Evolutionary conservation across 2,888 invertebrate genomes (phyloP), one percentile per base, ranked within the genome.

Genomic region (Frankliniella intonsa): DNA sequence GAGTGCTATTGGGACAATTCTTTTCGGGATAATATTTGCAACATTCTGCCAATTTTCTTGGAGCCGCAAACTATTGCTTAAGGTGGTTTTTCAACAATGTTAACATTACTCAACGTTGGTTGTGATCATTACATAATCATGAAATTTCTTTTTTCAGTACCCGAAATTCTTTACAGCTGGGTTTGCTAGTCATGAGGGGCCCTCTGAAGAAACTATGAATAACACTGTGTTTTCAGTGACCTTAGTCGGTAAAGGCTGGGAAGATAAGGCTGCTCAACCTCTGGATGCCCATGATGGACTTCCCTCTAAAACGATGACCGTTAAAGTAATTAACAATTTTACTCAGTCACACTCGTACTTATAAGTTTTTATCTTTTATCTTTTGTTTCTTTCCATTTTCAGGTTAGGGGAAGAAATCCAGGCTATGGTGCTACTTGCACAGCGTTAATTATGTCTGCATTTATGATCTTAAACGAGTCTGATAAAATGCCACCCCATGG

Each of bases 381-480:
- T 55, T 50, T 80, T 55, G 51, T 50, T 22, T 80, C 10, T 82
- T 82, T 80, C 83, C 82, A n/a, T 83, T 82, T 85, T n/a, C 83
- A 91, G 91, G 90, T 91, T 19, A 87, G 89, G 25, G 93, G 92
- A 0, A 86, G 84, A 82, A 94, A 96, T 89, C 93, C 94, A 3
- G 97, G 94, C 22, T 98, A 98, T 89, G 94, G 95, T 3, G 91
- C 93, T 12, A 97, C 97, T 0, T 93, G 94, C 82, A 91, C 91
- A 9, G 91, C 92, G 80, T 86, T 96, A 83, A 89, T 97, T 9
- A 89, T 93, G 83, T 90, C 94, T 80, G 98, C 94, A 0, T 86
- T 94, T 83, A 93, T 92, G 0, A 88, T 98, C 81, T 89, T 98
- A 17, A 91, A 91, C 27, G 96, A 98, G 87, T 88, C 88, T 62